These are phyloP conservation scores for Tineola bisselliella DNA, from an alignment of 2,888 invertebrate genomes.

Conservation along the genomic window DNA sequence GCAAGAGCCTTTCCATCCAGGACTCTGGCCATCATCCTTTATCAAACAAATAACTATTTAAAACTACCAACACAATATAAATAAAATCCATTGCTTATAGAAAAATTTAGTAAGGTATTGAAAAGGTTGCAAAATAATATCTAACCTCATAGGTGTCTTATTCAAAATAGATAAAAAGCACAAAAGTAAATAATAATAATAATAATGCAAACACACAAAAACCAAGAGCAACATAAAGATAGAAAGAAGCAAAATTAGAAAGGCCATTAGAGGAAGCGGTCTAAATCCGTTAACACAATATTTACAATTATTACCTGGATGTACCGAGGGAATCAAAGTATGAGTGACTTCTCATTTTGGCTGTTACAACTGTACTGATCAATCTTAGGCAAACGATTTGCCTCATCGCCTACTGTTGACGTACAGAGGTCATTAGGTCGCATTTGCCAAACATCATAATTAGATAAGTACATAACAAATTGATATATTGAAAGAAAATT, in stretches of 20 bases:
- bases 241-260: not conserved
- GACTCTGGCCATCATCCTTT: conserved; percentile 69
- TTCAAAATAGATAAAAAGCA: not conserved
- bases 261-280: not conserved
- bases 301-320: conserved; percentile 45
- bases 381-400: conserved; percentile 49
- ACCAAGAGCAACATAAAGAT: not conserved
- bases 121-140: not conserved
- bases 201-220: not conserved
- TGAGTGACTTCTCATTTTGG: conserved; percentile 63
- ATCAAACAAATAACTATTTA: not conserved
- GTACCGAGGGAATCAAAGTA: conserved; percentile 57
- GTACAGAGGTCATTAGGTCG: conserved; percentile 58
- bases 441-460: conserved; percentile 24
- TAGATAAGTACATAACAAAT: conserved; percentile 6
- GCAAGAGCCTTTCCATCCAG: conserved; percentile 81
- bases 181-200: not conserved
- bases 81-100: no score
- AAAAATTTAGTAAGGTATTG: no score
- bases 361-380: conserved; percentile 56
- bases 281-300: not conserved
- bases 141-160: not conserved
- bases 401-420: conserved; percentile 65
- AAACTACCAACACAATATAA: no score
- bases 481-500: not conserved